phyloP scores from a whole-genome alignment of 1,140 invertebrate genomes.

The Trachymyrmex septentrionalis region DNA sequence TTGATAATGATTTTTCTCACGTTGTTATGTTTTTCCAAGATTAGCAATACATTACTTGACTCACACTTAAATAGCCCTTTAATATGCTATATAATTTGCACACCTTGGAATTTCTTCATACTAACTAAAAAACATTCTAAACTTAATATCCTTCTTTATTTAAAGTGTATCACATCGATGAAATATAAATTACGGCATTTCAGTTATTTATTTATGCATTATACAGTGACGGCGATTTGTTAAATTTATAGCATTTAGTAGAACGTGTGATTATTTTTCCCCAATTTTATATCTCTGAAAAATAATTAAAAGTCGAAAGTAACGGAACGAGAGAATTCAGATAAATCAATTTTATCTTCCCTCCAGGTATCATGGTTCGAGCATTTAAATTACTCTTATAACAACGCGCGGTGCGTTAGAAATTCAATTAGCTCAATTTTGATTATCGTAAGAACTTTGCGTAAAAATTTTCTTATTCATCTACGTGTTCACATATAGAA shows the following conservation, averaged over 20 bases:
- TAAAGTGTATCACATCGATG: background rate
- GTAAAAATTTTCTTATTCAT: slow-evolving; percentile 1
- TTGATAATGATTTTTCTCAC: no score
- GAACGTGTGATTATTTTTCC: background rate
- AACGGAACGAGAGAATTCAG: slow-evolving; percentile 17
- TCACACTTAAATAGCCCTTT: no score
- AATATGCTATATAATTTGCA: no score
- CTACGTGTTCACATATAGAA: background rate
- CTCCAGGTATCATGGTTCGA: slow-evolving; percentile 8
- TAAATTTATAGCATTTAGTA: background rate
- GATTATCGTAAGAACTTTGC: background rate
- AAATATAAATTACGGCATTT: background rate
- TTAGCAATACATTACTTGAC: no score
- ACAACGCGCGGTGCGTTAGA: slow-evolving; percentile 20
- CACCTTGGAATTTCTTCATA: no score
- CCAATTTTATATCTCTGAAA: slow-evolving; percentile 9
- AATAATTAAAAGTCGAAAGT: slow-evolving; percentile 51
- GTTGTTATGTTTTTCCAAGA: no score
- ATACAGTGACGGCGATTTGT: background rate
- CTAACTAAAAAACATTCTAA: no score
- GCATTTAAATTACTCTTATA: slow-evolving; percentile 59
- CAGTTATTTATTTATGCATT: background rate
- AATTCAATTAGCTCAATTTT: slow-evolving; percentile 60
- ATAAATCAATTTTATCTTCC: slow-evolving; percentile 26
- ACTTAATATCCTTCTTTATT: background rate